Evolutionary conservation across 2,113 vertebrate genomes (phyloP).

Genomic region (Elachura formosa): DNA sequence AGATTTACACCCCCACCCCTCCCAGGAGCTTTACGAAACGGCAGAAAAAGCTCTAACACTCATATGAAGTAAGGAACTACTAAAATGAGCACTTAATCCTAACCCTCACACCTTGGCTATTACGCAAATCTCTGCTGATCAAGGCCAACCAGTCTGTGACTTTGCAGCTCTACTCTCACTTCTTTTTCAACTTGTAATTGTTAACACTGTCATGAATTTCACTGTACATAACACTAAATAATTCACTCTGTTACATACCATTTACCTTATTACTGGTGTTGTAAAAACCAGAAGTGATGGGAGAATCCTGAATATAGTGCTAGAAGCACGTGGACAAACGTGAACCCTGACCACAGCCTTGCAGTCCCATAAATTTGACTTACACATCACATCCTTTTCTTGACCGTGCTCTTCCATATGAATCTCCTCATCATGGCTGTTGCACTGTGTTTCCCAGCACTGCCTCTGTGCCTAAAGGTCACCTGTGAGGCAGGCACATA

Average conservation of each 20-base stretch:
- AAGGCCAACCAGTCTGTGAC: background rate
- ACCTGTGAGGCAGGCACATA: background rate
- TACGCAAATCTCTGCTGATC: background rate
- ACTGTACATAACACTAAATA: background rate
- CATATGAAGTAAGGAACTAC: background rate
- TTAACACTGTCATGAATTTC: background rate
- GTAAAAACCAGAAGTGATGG: background rate
- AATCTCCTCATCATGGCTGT: background rate
- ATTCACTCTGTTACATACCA: background rate
- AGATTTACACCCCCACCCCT: background rate
- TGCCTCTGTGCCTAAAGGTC: background rate
- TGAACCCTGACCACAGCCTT: background rate
- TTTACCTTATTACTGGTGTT: background rate
- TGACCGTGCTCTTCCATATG: rapidly evolving
- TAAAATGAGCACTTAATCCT: background rate
- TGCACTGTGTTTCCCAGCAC: background rate
- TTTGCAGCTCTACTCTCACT: background rate
- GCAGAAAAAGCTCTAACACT: background rate
- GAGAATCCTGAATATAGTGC: background rate
- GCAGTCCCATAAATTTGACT: background rate
- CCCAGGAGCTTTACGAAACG: background rate
- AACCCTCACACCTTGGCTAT: background rate
- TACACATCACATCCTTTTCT: background rate
- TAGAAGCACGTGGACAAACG: background rate
- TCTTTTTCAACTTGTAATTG: background rate